phyloP scores from a whole-genome alignment of 2,888 invertebrate species.

The Ametastegia equiseti region DNA sequence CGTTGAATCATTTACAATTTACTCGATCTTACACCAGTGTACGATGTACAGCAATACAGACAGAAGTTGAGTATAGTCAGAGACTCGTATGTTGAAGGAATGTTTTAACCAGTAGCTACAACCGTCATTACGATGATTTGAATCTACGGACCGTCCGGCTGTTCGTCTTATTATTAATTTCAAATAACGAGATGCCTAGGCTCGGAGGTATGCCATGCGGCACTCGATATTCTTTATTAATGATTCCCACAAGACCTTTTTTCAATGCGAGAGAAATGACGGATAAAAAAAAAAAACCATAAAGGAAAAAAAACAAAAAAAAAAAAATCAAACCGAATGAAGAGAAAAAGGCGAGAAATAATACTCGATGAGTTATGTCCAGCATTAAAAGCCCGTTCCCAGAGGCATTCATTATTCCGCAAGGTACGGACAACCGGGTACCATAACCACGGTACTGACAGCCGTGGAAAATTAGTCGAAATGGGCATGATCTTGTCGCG shows the following conservation, averaged over 20 bases:
- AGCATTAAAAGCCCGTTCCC: conserved; percentile 38
- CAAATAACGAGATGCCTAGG: conserved; percentile 72
- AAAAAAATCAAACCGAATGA: neutral
- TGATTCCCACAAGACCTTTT: conserved; percentile 59
- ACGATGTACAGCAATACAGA: neutral
- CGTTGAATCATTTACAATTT: neutral
- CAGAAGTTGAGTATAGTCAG: neutral
- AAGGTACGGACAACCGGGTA: neutral
- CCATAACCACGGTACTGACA: conserved; percentile 23
- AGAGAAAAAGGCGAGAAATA: neutral
- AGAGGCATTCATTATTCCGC: conserved; percentile 38
- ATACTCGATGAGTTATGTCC: conserved; percentile 22
- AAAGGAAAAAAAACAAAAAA: neutral
- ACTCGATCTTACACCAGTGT: neutral
- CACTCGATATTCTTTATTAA: conserved; percentile 74
- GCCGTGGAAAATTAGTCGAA: conserved; percentile 38
- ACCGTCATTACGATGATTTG: conserved; percentile 71
- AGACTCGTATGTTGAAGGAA: conserved; percentile 59
- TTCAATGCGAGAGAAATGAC: conserved; percentile 20
- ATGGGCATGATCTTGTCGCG: conserved; percentile 44
- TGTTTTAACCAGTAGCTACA: conserved; percentile 68
- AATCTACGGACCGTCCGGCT: conserved; percentile 63
- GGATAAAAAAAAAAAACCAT: neutral
- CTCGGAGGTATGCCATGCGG: conserved; percentile 67
- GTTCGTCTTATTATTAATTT: conserved; percentile 73